Percentiles rank a stretch among this genome's conserved stretches.
phyloP scores from a whole-genome alignment of 2,888 invertebrate species.

The Hemithea aestivaria region DNA sequence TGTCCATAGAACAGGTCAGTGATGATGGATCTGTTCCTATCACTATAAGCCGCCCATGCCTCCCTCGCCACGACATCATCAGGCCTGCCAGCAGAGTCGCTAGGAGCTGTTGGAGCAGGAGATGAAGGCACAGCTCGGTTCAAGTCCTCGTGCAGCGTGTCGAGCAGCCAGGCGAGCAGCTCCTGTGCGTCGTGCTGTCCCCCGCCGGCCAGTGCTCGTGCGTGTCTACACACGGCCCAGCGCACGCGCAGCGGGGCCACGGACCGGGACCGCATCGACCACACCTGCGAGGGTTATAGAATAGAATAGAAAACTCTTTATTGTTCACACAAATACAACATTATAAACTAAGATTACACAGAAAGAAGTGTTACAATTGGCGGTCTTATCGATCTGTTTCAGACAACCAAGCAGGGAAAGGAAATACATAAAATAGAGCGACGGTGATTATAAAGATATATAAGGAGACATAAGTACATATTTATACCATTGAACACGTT shows the following conservation, averaged over 20 bases:
- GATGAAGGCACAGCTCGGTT: no score
- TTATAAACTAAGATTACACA: no score
- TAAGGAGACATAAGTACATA: no score
- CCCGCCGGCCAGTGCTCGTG: slow-evolving; percentile 91
- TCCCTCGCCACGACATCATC: slow-evolving; percentile 85
- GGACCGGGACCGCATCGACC: slow-evolving; percentile 90
- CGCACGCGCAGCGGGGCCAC: slow-evolving; percentile 92
- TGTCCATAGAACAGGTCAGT: slow-evolving; percentile 96
- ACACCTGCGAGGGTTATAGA: slow-evolving; percentile 76
- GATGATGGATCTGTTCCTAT: slow-evolving; percentile 91
- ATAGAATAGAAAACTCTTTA: no score
- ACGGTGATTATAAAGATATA: no score
- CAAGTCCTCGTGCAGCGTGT: slow-evolving; percentile 91
- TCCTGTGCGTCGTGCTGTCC: slow-evolving; percentile 98
- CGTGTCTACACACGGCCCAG: slow-evolving; percentile 92
- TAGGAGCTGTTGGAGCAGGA: background rate
- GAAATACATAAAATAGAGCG: no score
- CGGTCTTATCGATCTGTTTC: no score
- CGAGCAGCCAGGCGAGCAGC: slow-evolving; percentile 93
- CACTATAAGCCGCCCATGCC: slow-evolving; percentile 91
- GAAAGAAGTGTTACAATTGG: no score
- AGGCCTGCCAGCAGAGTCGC: slow-evolving; percentile 54
- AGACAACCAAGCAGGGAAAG: no score
- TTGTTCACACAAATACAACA: no score
- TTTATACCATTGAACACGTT: no score